Conservation (phyloP, 2,888 invertebrate species). For the Tetragnatha montana region DNA sequence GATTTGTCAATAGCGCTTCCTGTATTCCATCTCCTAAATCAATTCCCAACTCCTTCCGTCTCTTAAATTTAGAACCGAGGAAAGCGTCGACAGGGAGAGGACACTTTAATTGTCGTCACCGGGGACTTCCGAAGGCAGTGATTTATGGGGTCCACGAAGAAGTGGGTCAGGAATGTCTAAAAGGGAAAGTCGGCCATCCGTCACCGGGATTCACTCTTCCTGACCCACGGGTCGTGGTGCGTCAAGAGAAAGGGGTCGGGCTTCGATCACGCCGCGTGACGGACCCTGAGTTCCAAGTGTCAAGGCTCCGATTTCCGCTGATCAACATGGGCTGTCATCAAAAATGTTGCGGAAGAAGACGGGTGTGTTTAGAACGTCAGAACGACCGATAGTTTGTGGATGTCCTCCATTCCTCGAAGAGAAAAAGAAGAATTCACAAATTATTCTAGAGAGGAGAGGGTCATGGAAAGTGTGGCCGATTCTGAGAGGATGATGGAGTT, state of each 20-base stretch:
- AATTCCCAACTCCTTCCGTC: neutral
- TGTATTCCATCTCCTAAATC: neutral
- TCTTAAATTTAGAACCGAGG: neutral
- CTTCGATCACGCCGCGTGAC: neutral
- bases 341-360: too few species aligned
- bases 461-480: too few species aligned
- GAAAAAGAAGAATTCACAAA: too few species aligned
- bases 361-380: too few species aligned
- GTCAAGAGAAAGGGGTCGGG: slow-evolving; percentile 45
- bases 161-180: slow-evolving; percentile 44
- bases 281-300: too few species aligned
- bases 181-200: slow-evolving; percentile 62
- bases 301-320: too few species aligned
- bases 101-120: neutral
- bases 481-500: too few species aligned
- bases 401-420: too few species aligned
- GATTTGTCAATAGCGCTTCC: too few species aligned
- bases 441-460: too few species aligned
- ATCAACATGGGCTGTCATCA: too few species aligned
- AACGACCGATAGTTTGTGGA: too few species aligned
- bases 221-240: slow-evolving; percentile 33
- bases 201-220: slow-evolving; percentile 50
- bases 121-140: slow-evolving; percentile 4
- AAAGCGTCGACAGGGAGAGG: neutral
- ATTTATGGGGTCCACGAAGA: slow-evolving; percentile 30